Evolutionary conservation across 2,888 invertebrate genomes (phyloP).

Genomic region (Cephus runcator): DNA sequence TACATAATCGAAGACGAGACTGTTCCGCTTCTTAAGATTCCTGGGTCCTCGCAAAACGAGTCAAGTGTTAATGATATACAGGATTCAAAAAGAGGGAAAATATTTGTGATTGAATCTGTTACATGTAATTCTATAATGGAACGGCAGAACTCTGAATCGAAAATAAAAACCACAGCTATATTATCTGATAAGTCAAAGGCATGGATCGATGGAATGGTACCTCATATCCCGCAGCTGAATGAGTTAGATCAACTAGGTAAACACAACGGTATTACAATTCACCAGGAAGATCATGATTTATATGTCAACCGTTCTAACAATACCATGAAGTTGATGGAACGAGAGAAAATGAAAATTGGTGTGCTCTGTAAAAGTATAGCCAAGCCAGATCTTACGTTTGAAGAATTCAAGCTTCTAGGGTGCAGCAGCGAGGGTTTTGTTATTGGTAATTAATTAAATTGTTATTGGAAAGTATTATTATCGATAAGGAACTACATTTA

Average conservation of each 20-base stretch:
- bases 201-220: constrained; percentile 33
- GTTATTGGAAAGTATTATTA: constrained; percentile 20
- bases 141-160: background rate
- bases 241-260: constrained; percentile 30
- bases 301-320: constrained; percentile 4
- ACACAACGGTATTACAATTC: constrained; percentile 30
- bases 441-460: constrained; percentile 45
- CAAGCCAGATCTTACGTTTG: constrained; percentile 47
- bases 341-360: constrained; percentile 49
- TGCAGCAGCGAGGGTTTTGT: constrained; percentile 57
- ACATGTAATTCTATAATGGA: background rate
- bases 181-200: constrained; percentile 6
- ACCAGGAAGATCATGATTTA: constrained; percentile 26
- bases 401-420: constrained; percentile 51
- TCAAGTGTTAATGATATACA: constrained; percentile 31
- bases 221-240: constrained; percentile 39
- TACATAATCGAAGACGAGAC: constrained; percentile 26
- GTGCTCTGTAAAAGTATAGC: constrained; percentile 44
- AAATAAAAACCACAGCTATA: background rate
- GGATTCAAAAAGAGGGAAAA: constrained; percentile 35
- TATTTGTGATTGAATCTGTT: background rate
- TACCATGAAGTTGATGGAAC: constrained; percentile 19
- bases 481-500: constrained; percentile 34
- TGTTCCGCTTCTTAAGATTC: constrained; percentile 12
- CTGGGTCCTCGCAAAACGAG: constrained; percentile 13